Evolutionary conservation across 2,797 vertebrate species (phyloP).

Genomic region (Chromis chromis): DNA sequence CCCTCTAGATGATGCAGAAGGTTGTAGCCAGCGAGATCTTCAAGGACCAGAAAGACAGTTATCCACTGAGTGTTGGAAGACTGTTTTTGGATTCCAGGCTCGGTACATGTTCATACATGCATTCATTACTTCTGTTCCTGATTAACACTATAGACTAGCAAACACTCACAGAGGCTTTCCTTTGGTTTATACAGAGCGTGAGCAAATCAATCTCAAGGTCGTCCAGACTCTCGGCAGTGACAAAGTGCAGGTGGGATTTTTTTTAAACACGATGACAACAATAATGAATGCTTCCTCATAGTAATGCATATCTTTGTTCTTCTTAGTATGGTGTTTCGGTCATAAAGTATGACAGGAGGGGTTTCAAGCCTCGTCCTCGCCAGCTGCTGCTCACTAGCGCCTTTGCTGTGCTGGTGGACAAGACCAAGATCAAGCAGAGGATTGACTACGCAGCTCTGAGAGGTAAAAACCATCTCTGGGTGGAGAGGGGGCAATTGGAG

Average conservation of each 20-base stretch:
- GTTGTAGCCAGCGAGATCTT: conserved; percentile 96
- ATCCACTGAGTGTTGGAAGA: conserved; percentile 93
- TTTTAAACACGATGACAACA: not conserved
- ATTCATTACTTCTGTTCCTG: not conserved
- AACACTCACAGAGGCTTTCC: conserved; percentile 21
- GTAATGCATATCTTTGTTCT: conserved; percentile 29
- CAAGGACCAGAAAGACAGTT: conserved; percentile 95
- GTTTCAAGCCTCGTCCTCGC: conserved; percentile 91
- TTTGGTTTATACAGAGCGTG: conserved; percentile 83
- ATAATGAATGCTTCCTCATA: not conserved
- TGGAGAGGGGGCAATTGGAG: not conserved
- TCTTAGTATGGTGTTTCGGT: conserved; percentile 92
- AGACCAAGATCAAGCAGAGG: conserved; percentile 93
- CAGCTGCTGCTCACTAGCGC: conserved; percentile 92
- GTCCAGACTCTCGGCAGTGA: conserved; percentile 91
- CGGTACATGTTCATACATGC: conserved; percentile 79
- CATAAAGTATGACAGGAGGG: conserved; percentile 94
- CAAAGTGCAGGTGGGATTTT: conserved; percentile 89
- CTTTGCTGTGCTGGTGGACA: conserved; percentile 89
- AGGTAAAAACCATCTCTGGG: conserved; percentile 75
- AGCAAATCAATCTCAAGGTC: conserved; percentile 94
- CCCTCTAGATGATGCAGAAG: conserved; percentile 92
- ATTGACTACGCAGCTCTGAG: conserved; percentile 91
- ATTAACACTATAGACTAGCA: not conserved
- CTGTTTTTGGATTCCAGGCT: conserved; percentile 95